phyloP scores from a whole-genome alignment of 2,797 vertebrate species.

The Percopsis omiscomaycus region DNA sequence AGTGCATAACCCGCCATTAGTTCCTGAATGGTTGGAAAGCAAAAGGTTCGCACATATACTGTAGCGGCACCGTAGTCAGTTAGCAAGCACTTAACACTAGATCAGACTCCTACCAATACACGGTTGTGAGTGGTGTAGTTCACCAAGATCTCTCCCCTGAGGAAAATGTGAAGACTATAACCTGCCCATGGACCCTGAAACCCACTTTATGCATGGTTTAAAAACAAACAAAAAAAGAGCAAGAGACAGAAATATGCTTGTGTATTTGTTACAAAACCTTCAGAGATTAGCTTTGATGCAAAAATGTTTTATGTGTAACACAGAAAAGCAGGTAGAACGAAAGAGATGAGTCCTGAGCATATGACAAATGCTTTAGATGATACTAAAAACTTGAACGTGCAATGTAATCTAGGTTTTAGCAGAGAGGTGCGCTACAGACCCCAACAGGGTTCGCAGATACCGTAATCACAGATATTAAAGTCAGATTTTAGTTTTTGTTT shows the following conservation, averaged over 20 bases:
- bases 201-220: conserved; percentile 72
- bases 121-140: conserved; percentile 61
- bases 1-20: conserved; percentile 61
- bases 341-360: conserved; percentile 23
- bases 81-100: conserved; percentile 75
- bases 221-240: not conserved
- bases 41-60: conserved; percentile 76
- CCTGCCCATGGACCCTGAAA: conserved; percentile 58
- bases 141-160: conserved; percentile 75
- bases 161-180: conserved; percentile 49
- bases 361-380: conserved; percentile 61
- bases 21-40: conserved; percentile 71
- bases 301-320: conserved; percentile 31
- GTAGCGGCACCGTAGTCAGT: conserved; percentile 35
- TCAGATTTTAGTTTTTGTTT: conserved; percentile 9
- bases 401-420: conserved; percentile 64
- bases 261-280: conserved; percentile 45
- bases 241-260: conserved; percentile 35
- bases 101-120: conserved; percentile 57
- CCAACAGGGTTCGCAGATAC: conserved; percentile 18
- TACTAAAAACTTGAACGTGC: conserved; percentile 77
- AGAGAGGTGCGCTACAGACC: conserved; percentile 39
- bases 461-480: conserved; percentile 52
- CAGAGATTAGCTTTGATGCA: conserved; percentile 58
- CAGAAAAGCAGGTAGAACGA: conserved; percentile 25